Evolutionary conservation across 1,140 invertebrate species (phyloP), one percentile per base, ranked within the genome.

Genomic region (Amyelois transitella): DNA sequence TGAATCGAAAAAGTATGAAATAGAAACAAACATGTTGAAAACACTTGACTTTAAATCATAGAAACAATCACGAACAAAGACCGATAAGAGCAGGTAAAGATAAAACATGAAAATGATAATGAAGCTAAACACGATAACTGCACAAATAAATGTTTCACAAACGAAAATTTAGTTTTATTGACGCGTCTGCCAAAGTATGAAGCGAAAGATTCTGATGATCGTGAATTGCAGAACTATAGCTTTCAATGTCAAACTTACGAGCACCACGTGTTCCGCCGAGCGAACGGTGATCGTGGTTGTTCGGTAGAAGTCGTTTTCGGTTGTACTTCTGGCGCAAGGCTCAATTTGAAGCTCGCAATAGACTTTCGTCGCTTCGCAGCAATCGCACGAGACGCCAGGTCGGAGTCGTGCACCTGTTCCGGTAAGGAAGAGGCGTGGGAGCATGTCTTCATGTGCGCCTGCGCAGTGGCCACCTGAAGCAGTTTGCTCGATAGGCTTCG

Each of bases 251-350:
- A 45, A 56, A 21, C 88, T 89, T 81, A 89, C 88, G 85, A 88
- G 77, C 88, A 88, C 88, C 88, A 89, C 51, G 86, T 88, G 74
- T 89, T 89, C 47, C 88, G 76, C 57, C 88, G 86, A 24, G 67
- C 76, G 56, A 73, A 75, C 45, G 71, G 71, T 17, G 67, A 73
- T 52, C 81, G 72, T 5, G 69, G 60, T 51, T 53, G 65, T 55
- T 83, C 74, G 20, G 67, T 57, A n/a, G 71, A 14, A 5, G 71
- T 58, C 19, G 72, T 58, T 60, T 72, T 85, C 19, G 75, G 64
- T 24, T 61, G 67, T 18, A 61, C 57, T 21, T 88, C 83, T 45
- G 75, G 60, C 3, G 77, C 52, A 21, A 86, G 54, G 55, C 69
- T 86, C 25, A 88, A 61, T 60, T 81, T 88, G 55, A 86, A 71